Conservation (phyloP, 2,888 invertebrate genomes). For the Syrista parreyssii region DNA sequence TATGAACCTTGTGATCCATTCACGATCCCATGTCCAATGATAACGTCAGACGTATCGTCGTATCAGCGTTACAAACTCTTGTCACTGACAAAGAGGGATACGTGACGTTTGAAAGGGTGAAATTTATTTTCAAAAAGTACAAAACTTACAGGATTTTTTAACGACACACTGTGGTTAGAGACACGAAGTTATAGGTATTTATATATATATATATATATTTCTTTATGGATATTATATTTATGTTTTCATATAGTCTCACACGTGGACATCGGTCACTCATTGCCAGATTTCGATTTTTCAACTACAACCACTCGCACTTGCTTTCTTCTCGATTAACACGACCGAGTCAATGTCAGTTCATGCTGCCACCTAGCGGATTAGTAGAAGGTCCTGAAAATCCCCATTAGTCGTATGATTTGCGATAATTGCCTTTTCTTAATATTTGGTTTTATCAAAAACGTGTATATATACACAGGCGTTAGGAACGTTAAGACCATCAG, state of each 20-base stretch:
- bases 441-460: neutral
- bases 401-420: conserved; percentile 53
- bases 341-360: conserved; percentile 50
- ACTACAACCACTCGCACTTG: conserved; percentile 23
- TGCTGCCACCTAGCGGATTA: conserved; percentile 53
- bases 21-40: neutral
- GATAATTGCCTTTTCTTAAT: neutral
- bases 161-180: conserved; percentile 27
- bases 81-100: neutral
- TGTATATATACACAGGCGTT: conserved; percentile 1
- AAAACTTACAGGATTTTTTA: conserved; percentile 41
- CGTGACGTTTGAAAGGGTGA: conserved; percentile 23
- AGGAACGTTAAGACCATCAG: neutral
- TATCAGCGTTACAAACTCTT: neutral
- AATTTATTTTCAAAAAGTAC: conserved; percentile 50
- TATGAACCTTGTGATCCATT: neutral
- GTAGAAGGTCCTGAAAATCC: conserved; percentile 58
- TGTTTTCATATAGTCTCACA: neutral
- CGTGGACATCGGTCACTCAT: neutral
- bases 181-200: conserved; percentile 19
- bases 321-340: conserved; percentile 42
- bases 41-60: neutral
- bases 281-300: conserved; percentile 23
- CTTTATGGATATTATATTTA: neutral
- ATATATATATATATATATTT: neutral